Conservation (phyloP, 2,797 vertebrate species). For the Enteromius afrohamiltoni region DNA sequence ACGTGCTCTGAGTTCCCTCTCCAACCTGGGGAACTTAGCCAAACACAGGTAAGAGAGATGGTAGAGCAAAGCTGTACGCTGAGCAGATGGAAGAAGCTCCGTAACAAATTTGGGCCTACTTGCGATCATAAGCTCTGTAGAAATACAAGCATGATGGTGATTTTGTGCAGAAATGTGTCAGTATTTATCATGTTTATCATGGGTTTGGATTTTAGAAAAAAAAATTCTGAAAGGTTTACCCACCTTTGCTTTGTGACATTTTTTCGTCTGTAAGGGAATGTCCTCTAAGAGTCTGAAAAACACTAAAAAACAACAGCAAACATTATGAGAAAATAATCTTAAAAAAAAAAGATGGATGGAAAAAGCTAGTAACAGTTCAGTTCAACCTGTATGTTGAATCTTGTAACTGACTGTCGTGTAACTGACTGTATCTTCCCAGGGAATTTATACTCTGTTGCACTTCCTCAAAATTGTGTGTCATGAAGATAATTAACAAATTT, state of each 20-base stretch:
- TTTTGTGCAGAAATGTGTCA: background rate
- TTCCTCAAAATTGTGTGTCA: background rate
- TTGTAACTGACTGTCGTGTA: background rate
- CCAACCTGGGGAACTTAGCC: conserved; percentile 30
- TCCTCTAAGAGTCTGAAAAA: background rate
- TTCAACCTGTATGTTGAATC: background rate
- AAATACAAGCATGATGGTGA: background rate
- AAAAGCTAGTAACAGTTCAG: background rate
- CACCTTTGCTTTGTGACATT: background rate
- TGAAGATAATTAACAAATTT: background rate
- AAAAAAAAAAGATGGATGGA: background rate
- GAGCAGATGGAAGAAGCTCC: conserved; percentile 11
- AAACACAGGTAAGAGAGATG: conserved; percentile 36
- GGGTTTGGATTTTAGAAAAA: background rate
- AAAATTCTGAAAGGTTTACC: background rate
- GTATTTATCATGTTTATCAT: background rate
- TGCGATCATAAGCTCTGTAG: background rate
- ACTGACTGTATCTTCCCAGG: background rate
- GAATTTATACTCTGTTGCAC: background rate
- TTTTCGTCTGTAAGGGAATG: background rate
- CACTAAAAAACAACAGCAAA: background rate
- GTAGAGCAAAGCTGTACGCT: conserved; percentile 28
- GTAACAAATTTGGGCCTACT: background rate
- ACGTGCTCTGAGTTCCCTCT: conserved; percentile 2
- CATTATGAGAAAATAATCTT: background rate